Conservation (phyloP, 2,113 vertebrate species). For the Pleuronectes platessa region DNA sequence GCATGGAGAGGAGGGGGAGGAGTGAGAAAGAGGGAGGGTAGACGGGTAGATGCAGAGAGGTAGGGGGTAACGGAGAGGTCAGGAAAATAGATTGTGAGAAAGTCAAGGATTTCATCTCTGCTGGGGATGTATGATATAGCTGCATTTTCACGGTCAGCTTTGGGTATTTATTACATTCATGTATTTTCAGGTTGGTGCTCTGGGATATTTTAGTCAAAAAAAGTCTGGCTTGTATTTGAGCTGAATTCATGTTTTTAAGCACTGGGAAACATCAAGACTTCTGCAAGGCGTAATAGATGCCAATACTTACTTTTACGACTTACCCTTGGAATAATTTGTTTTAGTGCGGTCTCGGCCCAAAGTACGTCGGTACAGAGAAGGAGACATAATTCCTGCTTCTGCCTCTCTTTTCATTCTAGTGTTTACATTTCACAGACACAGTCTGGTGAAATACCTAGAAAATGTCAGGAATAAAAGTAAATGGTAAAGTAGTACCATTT, state of each 20-base stretch:
- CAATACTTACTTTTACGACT: constrained; percentile 48
- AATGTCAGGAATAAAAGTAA: not conserved
- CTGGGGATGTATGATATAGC: constrained; percentile 30
- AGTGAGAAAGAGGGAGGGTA: constrained; percentile 17
- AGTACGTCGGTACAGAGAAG: constrained; percentile 24
- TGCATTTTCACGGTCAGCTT: constrained; percentile 52
- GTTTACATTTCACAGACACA: constrained; percentile 17
- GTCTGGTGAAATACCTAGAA: constrained; percentile 2
- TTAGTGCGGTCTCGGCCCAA: constrained; percentile 22
- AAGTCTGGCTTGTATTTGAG: constrained; percentile 32
- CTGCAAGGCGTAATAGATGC: constrained; percentile 39
- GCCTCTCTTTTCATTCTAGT: constrained; percentile 44
- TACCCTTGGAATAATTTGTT: constrained; percentile 50
- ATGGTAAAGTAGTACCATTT: no score
- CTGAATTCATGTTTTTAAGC: constrained; percentile 28
- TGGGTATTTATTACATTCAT: constrained; percentile 52
- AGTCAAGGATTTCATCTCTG: constrained; percentile 70
- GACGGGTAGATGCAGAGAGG: constrained; percentile 34
- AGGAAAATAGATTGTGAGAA: constrained; percentile 66
- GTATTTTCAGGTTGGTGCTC: constrained; percentile 32
- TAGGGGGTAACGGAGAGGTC: constrained; percentile 60
- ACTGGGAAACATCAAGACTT: constrained; percentile 45
- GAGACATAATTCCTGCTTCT: constrained; percentile 41
- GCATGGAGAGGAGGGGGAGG: not conserved
- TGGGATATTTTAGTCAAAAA: constrained; percentile 44